phyloP scores from a whole-genome alignment of 2,113 vertebrate species.

The Odontophorus gujanensis region DNA sequence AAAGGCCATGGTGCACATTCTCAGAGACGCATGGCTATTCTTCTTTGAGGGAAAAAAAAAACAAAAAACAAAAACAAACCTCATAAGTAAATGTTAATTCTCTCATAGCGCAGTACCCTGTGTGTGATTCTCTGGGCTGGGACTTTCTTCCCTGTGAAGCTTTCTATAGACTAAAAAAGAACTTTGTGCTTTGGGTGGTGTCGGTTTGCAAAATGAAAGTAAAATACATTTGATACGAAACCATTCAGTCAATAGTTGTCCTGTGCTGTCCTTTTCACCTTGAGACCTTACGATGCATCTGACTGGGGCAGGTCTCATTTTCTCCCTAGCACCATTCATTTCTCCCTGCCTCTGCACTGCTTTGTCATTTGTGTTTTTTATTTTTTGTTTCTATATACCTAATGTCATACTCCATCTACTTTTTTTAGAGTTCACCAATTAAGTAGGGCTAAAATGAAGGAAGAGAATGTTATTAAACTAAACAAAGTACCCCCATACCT shows the following conservation, averaged over 20 bases:
- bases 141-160: neutral
- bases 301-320: neutral
- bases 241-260: neutral
- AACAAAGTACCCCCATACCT: neutral
- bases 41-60: neutral
- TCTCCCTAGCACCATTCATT: neutral
- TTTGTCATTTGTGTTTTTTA: neutral
- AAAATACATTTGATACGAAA: neutral
- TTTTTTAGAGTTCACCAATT: neutral
- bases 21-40: neutral
- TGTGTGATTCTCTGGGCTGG: neutral
- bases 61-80: neutral
- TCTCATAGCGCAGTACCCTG: neutral
- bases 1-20: neutral
- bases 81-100: accelerated
- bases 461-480: neutral
- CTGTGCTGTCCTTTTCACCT: neutral
- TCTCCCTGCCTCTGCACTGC: neutral
- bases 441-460: neutral
- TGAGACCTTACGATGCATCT: neutral
- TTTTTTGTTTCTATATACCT: neutral
- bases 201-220: neutral
- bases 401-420: neutral
- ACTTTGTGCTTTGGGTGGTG: neutral
- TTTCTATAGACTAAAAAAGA: neutral